Percentiles rank a stretch among this genome's conserved stretches.
These are phyloP conservation scores for Drosophila maculinotata DNA, from an alignment of 2,888 invertebrate species.

Conservation along the genomic window DNA sequence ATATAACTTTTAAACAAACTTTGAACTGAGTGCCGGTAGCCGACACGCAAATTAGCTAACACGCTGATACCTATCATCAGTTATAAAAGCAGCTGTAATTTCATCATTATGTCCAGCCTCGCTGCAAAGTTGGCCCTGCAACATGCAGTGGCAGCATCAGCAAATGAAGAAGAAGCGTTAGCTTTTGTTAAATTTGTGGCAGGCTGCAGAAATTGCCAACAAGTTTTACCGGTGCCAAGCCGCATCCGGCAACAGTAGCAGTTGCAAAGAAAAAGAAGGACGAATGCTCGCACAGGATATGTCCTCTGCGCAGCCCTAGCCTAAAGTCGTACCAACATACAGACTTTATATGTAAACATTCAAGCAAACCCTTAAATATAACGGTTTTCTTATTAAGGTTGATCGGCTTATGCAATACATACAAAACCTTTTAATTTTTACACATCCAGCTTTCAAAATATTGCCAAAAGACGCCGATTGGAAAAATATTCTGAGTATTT, in stretches of 20 bases:
- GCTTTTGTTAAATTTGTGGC: conserved; percentile 48
- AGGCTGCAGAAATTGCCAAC: conserved; percentile 44
- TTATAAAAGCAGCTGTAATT: conserved; percentile 54
- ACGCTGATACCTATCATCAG: conserved; percentile 55
- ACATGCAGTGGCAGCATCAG: conserved; percentile 11
- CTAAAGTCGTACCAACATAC: no score
- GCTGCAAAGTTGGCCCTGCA: conserved; percentile 42
- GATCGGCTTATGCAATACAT: no score
- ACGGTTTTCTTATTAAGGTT: no score
- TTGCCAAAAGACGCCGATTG: no score
- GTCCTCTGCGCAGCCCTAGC: neutral
- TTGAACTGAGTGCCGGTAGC: conserved; percentile 10
- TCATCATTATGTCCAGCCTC: conserved; percentile 60
- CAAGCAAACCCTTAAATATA: no score
- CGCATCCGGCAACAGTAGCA: conserved; percentile 48
- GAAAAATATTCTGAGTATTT: no score
- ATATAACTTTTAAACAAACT: conserved; percentile 40
- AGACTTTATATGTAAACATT: no score
- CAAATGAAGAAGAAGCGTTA: conserved; percentile 4
- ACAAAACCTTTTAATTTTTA: no score
- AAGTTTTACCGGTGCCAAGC: conserved; percentile 54
- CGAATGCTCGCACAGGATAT: neutral
- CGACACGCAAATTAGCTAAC: conserved; percentile 62
- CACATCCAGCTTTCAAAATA: no score
- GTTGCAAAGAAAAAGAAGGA: neutral